Conservation (phyloP, 1,140 invertebrate genomes). For the Conus ventricosus region DNA sequence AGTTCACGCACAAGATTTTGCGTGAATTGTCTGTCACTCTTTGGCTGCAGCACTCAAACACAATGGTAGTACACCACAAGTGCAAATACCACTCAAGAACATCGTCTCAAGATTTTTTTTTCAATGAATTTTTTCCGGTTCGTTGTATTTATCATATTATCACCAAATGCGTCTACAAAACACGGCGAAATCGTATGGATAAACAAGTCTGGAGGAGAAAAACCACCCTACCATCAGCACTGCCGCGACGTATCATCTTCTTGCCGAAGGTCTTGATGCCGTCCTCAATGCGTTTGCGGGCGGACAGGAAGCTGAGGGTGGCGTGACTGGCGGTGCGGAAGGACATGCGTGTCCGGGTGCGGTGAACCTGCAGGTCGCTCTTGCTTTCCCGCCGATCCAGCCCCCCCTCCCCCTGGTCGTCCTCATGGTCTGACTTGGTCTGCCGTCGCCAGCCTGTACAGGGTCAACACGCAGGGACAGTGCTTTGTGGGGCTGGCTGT, state of each 20-base stretch:
- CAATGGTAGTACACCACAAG: no score
- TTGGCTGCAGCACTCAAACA: no score
- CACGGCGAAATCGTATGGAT: no score
- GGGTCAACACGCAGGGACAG: not conserved
- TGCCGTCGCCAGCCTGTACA: slow-evolving; percentile 65
- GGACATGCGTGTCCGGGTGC: slow-evolving; percentile 67
- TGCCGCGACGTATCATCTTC: slow-evolving; percentile 50
- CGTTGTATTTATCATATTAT: no score
- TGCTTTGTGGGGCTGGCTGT: not conserved
- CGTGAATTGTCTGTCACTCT: no score
- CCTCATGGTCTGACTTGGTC: slow-evolving; percentile 72
- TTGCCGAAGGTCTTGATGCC: slow-evolving; percentile 69
- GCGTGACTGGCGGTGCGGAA: slow-evolving; percentile 73
- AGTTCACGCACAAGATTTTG: no score
- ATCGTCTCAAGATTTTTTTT: no score
- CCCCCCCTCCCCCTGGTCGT: slow-evolving; percentile 57
- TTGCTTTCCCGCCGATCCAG: slow-evolving; percentile 64
- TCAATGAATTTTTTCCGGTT: no score
- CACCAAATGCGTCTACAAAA: no score
- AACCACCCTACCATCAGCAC: slow-evolving; percentile 50
- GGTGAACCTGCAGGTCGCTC: slow-evolving; percentile 63
- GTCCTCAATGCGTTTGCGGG: slow-evolving; percentile 70
- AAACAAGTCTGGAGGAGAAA: no score
- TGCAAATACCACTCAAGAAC: no score
- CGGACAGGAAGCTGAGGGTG: slow-evolving; percentile 71